Conservation (phyloP, 2,113 vertebrate species). For the Pygoscelis antarcticus region DNA sequence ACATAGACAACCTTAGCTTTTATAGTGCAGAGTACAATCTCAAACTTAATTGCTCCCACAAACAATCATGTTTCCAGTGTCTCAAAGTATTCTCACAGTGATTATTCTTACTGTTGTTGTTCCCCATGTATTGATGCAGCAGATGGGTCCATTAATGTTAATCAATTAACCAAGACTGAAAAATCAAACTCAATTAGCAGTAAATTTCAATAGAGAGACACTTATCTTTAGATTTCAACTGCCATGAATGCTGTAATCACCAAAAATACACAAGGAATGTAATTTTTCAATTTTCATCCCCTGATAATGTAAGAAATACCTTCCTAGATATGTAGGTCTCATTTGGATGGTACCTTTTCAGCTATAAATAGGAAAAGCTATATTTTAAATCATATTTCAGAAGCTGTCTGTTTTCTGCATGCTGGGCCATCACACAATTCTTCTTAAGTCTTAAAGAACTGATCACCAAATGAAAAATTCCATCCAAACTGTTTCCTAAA, state of each 20-base stretch:
- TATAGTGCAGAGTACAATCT: neutral
- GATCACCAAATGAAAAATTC: neutral
- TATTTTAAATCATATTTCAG: neutral
- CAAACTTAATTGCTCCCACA: constrained; percentile 18
- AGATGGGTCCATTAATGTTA: constrained; percentile 68
- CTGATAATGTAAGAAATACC: neutral
- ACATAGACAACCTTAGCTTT: neutral
- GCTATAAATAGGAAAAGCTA: neutral
- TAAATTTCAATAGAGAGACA: constrained; percentile 44
- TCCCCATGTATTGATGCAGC: constrained; percentile 3
- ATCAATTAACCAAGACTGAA: constrained; percentile 65
- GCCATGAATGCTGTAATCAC: neutral
- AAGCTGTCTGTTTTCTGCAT: neutral
- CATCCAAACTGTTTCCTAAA: neutral
- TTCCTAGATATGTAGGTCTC: neutral
- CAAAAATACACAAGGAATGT: neutral
- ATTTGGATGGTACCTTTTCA: neutral
- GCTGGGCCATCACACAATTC: neutral
- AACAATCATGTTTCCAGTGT: constrained; percentile 1
- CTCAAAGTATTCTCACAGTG: constrained; percentile 17
- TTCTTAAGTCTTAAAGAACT: neutral
- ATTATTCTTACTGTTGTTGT: constrained; percentile 44
- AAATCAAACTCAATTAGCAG: constrained; percentile 63
- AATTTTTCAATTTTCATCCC: neutral
- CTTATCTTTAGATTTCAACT: neutral